These are phyloP conservation scores for Tautogolabrus adspersus DNA, from an alignment of 2,113 vertebrate species.

Conservation along the genomic window DNA sequence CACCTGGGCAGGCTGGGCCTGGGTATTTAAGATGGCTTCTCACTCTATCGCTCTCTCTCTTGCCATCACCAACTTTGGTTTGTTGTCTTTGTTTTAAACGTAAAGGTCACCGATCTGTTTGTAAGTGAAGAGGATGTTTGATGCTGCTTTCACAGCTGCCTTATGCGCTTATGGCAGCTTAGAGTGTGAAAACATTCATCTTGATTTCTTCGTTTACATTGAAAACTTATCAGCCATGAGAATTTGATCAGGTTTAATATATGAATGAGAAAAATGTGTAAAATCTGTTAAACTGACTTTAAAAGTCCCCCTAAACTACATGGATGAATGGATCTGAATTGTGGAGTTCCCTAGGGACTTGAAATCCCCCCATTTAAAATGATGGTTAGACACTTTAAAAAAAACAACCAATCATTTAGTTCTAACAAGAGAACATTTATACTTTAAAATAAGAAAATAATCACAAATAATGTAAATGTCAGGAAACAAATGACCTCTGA, in stretches of 20 bases:
- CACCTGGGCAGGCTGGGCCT: no score
- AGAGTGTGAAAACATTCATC: background rate
- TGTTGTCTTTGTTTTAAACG: slow-evolving; percentile 1
- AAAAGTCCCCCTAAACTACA: background rate
- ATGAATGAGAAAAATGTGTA: background rate
- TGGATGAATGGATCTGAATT: background rate
- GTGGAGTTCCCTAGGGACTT: background rate
- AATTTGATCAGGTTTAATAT: background rate
- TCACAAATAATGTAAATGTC: no score
- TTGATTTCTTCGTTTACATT: background rate
- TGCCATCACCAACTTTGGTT: no score
- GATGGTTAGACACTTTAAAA: no score
- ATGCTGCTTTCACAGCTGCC: background rate
- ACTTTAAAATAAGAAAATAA: no score
- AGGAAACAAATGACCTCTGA: no score
- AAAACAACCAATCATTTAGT: no score
- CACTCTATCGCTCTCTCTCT: no score
- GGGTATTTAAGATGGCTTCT: no score
- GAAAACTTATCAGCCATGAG: background rate
- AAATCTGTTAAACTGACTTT: background rate
- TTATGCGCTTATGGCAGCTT: background rate
- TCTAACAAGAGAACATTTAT: no score
- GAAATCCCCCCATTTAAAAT: background rate
- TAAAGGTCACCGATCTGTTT: background rate
- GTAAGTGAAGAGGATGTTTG: background rate